A percentile compares a stretch with the other conserved stretches of the same genome.
Evolutionary conservation across 23 tunicate species (phyloP).

Genomic region (Styela clava): DNA sequence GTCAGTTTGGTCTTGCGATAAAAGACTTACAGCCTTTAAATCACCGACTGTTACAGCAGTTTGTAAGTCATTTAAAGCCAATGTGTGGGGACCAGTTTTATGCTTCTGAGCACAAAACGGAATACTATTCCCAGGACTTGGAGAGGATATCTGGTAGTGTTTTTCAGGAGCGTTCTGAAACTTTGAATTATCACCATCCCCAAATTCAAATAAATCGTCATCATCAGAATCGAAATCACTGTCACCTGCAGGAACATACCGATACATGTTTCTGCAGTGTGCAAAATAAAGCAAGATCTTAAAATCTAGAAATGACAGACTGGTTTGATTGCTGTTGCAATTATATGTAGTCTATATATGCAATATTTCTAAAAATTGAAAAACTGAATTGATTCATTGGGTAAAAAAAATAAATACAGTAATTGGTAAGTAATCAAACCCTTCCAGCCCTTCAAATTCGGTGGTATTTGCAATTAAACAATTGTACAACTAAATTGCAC

Average conservation of each 20-base stretch:
- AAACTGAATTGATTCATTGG: too few species aligned
- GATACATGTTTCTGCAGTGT: neutral
- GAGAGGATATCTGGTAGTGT: neutral
- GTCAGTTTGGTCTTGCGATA: neutral
- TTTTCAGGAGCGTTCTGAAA: too few species aligned
- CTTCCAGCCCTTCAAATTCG: too few species aligned
- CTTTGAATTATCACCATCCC: neutral
- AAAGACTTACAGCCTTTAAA: neutral
- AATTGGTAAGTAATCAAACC: too few species aligned
- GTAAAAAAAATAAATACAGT: too few species aligned
- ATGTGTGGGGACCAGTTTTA: neutral
- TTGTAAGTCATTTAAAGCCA: slow-evolving; percentile 13
- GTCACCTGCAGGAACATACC: slow-evolving; percentile 17
- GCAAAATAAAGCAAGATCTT: too few species aligned
- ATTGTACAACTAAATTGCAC: too few species aligned
- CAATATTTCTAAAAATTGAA: too few species aligned
- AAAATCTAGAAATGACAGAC: too few species aligned
- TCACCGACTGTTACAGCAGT: slow-evolving; percentile 12
- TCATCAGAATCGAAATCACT: slow-evolving; percentile 25
- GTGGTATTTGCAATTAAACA: too few species aligned
- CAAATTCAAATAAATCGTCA: slow-evolving; percentile 3
- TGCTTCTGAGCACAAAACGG: neutral
- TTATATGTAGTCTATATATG: too few species aligned
- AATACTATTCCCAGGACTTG: neutral
- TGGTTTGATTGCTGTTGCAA: too few species aligned